Conservation (phyloP, 2,113 vertebrate species). For the Phylloscopus trochiloides region DNA sequence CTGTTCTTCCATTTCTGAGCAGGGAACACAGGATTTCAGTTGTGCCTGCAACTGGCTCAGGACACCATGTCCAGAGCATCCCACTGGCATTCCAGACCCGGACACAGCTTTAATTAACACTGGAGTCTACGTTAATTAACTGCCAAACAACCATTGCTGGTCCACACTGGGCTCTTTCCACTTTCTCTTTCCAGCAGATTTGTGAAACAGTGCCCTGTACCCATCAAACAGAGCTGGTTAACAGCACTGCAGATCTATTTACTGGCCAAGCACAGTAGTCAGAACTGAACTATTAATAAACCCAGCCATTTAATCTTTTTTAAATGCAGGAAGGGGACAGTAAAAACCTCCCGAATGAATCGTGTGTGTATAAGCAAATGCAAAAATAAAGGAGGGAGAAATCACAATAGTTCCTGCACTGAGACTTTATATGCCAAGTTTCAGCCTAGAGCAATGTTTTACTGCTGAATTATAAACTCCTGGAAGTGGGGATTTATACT, state of each 20-base stretch:
- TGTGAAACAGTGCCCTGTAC: not conserved
- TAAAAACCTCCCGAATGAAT: constrained; percentile 23
- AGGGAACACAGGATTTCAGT: not conserved
- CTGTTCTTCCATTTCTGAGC: accelerated
- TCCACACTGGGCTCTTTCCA: not conserved
- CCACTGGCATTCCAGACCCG: accelerated
- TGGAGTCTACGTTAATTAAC: not conserved
- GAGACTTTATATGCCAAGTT: constrained; percentile 12
- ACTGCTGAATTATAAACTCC: constrained; percentile 48
- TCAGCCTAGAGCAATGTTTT: constrained; percentile 49
- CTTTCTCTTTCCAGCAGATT: not conserved
- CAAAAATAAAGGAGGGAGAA: constrained; percentile 1
- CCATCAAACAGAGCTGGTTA: not conserved
- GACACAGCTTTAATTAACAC: not conserved
- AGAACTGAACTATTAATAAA: constrained; percentile 32
- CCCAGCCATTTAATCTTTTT: constrained; percentile 38
- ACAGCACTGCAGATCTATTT: not conserved
- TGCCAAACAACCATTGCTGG: accelerated
- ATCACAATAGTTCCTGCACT: not conserved
- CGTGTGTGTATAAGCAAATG: not conserved
- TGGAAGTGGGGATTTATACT: constrained; percentile 34
- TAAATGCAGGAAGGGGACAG: constrained; percentile 16
- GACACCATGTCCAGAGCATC: not conserved
- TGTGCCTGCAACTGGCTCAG: not conserved
- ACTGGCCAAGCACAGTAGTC: constrained; percentile 12